These are phyloP conservation scores for Toxotes lorentzi DNA, from an alignment of 2,797 vertebrate species.

Conservation along the genomic window DNA sequence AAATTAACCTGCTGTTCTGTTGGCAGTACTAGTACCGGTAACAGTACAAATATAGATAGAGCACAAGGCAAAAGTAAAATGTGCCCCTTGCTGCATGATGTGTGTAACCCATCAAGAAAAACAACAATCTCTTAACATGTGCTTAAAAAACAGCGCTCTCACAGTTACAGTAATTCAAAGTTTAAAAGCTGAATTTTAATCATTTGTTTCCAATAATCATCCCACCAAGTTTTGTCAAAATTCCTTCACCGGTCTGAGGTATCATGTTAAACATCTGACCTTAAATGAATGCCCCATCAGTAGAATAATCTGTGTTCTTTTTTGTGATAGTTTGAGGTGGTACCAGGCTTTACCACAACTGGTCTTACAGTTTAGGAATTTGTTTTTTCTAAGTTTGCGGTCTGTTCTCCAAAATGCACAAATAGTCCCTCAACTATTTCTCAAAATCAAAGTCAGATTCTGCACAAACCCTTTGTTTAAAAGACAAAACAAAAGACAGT, in stretches of 20 bases:
- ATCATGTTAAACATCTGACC: not conserved
- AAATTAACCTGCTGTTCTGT: not conserved
- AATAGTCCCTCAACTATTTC: not conserved
- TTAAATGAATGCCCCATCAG: not conserved
- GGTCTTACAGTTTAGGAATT: not conserved
- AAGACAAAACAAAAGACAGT: constrained; percentile 26
- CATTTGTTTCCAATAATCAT: not conserved
- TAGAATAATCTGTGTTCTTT: not conserved
- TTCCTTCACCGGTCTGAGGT: not conserved
- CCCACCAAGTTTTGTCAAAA: not conserved
- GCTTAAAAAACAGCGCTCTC: not conserved
- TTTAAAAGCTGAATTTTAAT: not conserved
- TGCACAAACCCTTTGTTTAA: not conserved
- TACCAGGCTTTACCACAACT: not conserved
- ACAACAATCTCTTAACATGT: not conserved
- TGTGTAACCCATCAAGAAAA: not conserved
- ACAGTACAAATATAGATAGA: not conserved
- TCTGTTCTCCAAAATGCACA: not conserved
- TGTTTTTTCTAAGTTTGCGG: not conserved
- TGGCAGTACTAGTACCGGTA: not conserved
- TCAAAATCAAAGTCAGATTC: constrained; percentile 8
- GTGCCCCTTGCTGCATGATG: not conserved
- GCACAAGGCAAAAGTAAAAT: not conserved
- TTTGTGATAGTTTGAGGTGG: not conserved
- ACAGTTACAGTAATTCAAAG: not conserved